Conservation (phyloP, 37 sponge, comb jelly and placozoan genomes). For the Crambe crambe region DNA sequence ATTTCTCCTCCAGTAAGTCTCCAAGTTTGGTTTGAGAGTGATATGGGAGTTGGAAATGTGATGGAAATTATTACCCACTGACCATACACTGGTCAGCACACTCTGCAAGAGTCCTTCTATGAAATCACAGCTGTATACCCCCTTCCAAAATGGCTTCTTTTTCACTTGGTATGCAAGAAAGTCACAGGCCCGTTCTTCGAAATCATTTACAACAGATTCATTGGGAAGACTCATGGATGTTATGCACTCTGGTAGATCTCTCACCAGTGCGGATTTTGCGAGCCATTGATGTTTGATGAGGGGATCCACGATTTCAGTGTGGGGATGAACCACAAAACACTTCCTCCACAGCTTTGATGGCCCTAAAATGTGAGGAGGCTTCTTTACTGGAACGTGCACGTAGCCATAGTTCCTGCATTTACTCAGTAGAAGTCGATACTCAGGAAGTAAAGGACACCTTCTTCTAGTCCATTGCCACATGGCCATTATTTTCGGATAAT, state of each 20-base stretch:
- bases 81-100: constrained; percentile 45
- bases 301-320: constrained; percentile 27
- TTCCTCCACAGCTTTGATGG: constrained; percentile 74
- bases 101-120: constrained; percentile 39
- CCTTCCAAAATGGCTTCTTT: not conserved
- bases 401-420: constrained; percentile 58
- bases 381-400: constrained; percentile 63
- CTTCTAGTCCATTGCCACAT: too few species aligned
- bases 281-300: constrained; percentile 72
- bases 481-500: too few species aligned
- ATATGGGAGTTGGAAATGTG: constrained; percentile 50
- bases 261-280: constrained; percentile 54
- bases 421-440: not conserved
- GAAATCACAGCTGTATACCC: not conserved
- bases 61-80: constrained; percentile 18
- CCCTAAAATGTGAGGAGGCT: constrained; percentile 75
- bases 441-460: too few species aligned
- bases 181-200: constrained; percentile 35
- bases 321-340: constrained; percentile 70
- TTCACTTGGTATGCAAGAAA: constrained; percentile 20
- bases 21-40: constrained; percentile 47
- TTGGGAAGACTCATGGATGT: not conserved
- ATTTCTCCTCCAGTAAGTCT: constrained; percentile 69
- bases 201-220: constrained; percentile 17
- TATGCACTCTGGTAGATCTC: constrained; percentile 58